These are phyloP conservation scores for Globia sparganii DNA, from an alignment of 2,888 invertebrate species.

Conservation along the genomic window DNA sequence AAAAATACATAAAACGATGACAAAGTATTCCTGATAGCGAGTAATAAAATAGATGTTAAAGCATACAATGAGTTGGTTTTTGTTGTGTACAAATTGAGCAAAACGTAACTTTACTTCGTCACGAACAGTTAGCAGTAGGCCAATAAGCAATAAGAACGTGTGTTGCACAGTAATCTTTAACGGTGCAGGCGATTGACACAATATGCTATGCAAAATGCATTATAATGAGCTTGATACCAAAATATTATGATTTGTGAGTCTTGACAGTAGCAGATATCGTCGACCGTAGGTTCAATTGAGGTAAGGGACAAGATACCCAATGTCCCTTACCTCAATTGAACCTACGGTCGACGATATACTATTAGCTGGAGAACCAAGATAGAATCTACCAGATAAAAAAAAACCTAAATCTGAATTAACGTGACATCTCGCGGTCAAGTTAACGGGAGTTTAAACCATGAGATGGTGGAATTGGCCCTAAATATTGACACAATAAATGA, in stretches of 20 bases:
- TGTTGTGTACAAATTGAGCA: conserved; percentile 40
- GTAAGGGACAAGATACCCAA: too few species aligned
- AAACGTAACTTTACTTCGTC: conserved; percentile 48
- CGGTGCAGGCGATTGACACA: conserved; percentile 67
- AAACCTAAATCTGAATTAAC: not conserved
- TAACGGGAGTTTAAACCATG: not conserved
- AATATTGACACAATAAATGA: conserved; percentile 21
- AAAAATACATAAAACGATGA: conserved; percentile 43
- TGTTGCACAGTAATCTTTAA: conserved; percentile 66
- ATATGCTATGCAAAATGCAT: conserved; percentile 55
- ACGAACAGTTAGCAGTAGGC: conserved; percentile 62
- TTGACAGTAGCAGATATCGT: too few species aligned
- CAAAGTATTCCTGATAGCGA: conserved; percentile 29
- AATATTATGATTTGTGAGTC: conserved; percentile 20
- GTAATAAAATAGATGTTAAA: conserved; percentile 40
- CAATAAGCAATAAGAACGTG: conserved; percentile 63
- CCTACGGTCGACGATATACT: too few species aligned
- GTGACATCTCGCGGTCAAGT: not conserved
- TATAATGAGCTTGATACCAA: conserved; percentile 56
- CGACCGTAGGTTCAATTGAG: too few species aligned
- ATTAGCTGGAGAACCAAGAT: too few species aligned
- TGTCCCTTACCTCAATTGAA: too few species aligned
- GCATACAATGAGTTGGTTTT: conserved; percentile 31
- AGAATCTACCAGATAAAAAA: not conserved
- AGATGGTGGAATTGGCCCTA: not conserved